Percentiles rank a stretch among this genome's conserved stretches.
Conservation (phyloP, 2,797 vertebrate genomes). For the Cossypha dichroa region DNA sequence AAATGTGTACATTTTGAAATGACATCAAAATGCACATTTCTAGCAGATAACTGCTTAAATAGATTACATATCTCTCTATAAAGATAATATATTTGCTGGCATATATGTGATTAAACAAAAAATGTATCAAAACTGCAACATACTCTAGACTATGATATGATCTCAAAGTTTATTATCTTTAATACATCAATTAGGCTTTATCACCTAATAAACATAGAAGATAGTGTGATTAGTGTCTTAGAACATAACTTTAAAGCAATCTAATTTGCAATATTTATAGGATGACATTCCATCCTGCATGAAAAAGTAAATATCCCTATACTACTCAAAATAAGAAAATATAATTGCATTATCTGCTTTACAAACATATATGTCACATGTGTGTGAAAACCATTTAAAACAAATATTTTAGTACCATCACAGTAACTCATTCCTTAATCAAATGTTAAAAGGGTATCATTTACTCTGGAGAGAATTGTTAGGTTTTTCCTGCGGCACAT, state of each 20-base stretch:
- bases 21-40: background rate
- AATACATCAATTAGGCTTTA: conserved; percentile 23
- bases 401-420: background rate
- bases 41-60: background rate
- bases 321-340: background rate
- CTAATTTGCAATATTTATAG: background rate
- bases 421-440: background rate
- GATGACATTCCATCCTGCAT: background rate
- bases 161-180: background rate
- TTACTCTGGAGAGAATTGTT: background rate
- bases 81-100: background rate
- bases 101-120: background rate
- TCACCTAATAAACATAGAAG: conserved; percentile 19
- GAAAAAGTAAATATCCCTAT: background rate
- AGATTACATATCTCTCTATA: background rate
- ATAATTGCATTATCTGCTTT: background rate
- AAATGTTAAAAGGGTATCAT: background rate
- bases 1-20: background rate
- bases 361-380: background rate
- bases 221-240: background rate
- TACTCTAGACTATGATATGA: background rate
- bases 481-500: accelerated
- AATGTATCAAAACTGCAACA: background rate
- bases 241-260: background rate
- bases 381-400: background rate